Evolutionary conservation across 2,888 invertebrate species (phyloP).

Genomic region (Leptodirus hochenwartii): DNA sequence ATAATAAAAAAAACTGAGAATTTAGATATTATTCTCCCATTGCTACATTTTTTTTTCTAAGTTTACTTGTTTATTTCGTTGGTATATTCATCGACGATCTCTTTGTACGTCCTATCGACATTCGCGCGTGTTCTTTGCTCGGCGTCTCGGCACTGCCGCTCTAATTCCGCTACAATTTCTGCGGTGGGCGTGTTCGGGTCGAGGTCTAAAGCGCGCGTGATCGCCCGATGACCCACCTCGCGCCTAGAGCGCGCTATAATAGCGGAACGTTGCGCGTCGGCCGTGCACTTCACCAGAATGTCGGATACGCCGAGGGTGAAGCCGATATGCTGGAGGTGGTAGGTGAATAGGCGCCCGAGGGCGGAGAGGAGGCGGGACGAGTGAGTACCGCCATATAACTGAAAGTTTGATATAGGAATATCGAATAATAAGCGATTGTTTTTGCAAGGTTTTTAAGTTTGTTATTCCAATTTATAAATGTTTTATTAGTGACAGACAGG

Average conservation of each 20-base stretch:
- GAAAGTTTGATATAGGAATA: constrained; percentile 15
- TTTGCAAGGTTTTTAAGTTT: background rate
- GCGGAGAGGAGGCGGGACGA: constrained; percentile 72
- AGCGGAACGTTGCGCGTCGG: constrained; percentile 52
- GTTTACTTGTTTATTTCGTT: constrained; percentile 72
- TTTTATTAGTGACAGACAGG: no score
- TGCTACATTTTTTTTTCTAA: background rate
- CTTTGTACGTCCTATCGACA: constrained; percentile 71
- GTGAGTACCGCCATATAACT: constrained; percentile 77
- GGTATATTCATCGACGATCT: constrained; percentile 59
- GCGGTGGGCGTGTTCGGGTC: constrained; percentile 36
- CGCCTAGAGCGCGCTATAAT: constrained; percentile 47
- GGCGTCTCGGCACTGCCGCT: constrained; percentile 46
- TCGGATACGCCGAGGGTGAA: constrained; percentile 93
- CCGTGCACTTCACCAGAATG: constrained; percentile 61
- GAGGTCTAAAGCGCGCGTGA: constrained; percentile 48
- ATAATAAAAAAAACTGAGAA: constrained; percentile 4
- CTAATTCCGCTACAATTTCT: constrained; percentile 45
- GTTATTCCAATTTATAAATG: constrained; percentile 1
- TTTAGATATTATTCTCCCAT: background rate
- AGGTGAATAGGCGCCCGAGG: constrained; percentile 82
- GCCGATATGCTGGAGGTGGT: constrained; percentile 75
- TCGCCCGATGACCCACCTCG: constrained; percentile 20
- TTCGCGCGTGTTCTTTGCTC: constrained; percentile 63
- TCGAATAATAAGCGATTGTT: constrained; percentile 7